Base-by-base conservation (phyloP, 1,140 invertebrate genomes). In the Latrodectus geometricus region DNA sequence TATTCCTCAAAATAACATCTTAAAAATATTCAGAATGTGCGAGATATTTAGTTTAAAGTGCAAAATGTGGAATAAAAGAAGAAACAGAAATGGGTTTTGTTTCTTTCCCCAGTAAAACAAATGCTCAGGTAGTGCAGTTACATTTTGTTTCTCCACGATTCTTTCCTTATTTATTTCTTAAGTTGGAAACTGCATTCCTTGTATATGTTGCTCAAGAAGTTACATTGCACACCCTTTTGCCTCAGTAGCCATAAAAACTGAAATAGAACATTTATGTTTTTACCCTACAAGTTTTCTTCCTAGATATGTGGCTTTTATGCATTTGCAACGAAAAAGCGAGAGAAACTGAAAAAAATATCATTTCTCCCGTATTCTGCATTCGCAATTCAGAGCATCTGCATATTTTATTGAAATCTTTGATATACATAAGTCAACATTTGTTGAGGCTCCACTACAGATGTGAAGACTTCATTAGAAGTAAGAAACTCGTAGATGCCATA, bases 371-470 rank as follows among this genome's bases (percentile, higher is more conserved):
- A 80, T 80, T 80, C 78, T 70, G 52, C 66, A n/a, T 70, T 20
- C 7, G 35, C 66, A 70, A 69, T 80, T 70, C 78, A 49, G 21
- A 35, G 78, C 48, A 80, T 80, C 78, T 80, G 78, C 78, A 80
- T 80, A 80, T 70, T 80, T 80, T 70, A 80, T 80, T 70, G 66
- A 69, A 70, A 70, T 80, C 68, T 49, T 70, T 20, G 23, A 21
- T 35, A 21, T 79, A 79, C 15, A 9, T 9, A 70, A 48, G 66
- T 78, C 78, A 69, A 17, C 15, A 21, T 54, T 56, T 21, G 11
- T 14, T 8, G 23, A 68, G 17, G 17, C 56, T 50, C 9, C 35
- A 35, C 56, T 73, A 61, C 14, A 5, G 11, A 54, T 35, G 50
- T n/a, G 48, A 82, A 73, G 52, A 35, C 52, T 72, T 82, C 54